Evolutionary conservation across 2,113 vertebrate genomes (phyloP), one percentile per base, ranked within the genome.

Genomic region (Saccopteryx bilineata): DNA sequence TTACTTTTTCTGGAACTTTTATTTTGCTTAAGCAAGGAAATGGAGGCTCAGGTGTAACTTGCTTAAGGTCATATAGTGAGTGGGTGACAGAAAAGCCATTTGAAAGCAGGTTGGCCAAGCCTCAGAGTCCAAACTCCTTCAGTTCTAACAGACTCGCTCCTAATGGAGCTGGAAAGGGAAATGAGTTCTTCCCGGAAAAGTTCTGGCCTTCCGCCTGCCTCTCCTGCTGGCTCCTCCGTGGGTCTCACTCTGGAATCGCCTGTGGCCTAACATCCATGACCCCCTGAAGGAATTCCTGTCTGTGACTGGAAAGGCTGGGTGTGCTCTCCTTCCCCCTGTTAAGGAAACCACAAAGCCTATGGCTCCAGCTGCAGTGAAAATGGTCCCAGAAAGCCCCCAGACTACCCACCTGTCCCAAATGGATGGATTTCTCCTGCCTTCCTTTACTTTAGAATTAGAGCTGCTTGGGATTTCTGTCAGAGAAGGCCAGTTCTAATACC

Each of bases 211-310:
- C 54, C 2, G 0, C 60, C 1, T 1, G 31, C 69, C 52, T 13
- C 58, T 88, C 39, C 39, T 46, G 50, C 50, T 9, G 56, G 39
- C 58, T 60, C 24, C 39, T 56, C 60, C 2, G 11, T 15, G 8
- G 33, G 39, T 5, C 50, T 93, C 65, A 4, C 39, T 60, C 39
- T 21, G 84, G 93, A 52, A 5, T 17, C 60, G 80, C 56, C 61
- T 56, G 24, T 46, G 48, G 48, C 68, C 72, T 39, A 50, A 39
- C 31, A 19, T 48, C 50, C 19, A 12, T 54, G 39, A 39, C 46
- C 21, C 46, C 54, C 86, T 89, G 61, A 46, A 60, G 83, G 24
- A 23, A 79, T 58, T 83, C 78, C 79, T 92, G 85, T 63, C 71
- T 48, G 63, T 60, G 71, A 74, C 82, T 46, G 7, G 50, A 74